phyloP scores from a whole-genome alignment of 2,888 invertebrate species.

The Acanthacorydalis orientalis region DNA sequence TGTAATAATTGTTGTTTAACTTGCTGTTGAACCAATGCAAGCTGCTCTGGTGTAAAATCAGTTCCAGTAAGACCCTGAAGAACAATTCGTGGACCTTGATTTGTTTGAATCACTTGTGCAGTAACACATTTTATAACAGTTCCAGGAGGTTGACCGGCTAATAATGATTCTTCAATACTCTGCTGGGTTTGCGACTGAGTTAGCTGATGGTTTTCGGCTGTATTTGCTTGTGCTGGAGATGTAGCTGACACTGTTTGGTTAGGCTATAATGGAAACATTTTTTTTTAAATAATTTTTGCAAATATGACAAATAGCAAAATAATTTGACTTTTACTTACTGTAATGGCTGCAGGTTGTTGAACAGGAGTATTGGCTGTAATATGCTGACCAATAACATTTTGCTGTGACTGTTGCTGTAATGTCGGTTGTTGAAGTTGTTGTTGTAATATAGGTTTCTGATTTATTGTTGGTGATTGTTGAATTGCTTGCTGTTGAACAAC shows the following conservation, averaged over 20 bases:
- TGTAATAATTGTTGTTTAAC: conserved; percentile 76
- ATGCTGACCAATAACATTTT: not conserved
- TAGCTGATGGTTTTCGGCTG: conserved; percentile 10
- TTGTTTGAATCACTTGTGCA: conserved; percentile 72
- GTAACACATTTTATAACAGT: conserved; percentile 77
- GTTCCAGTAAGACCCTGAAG: conserved; percentile 71
- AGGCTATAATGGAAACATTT: too few relatives aligned
- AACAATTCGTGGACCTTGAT: conserved; percentile 71
- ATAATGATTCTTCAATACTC: conserved; percentile 48
- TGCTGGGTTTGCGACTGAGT: conserved; percentile 10
- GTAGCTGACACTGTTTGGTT: conserved; percentile 14
- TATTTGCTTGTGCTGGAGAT: conserved; percentile 11
- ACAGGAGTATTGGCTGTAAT: conserved; percentile 9
- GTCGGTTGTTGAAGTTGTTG: conserved; percentile 13
- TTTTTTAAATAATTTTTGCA: too few relatives aligned
- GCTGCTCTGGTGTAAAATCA: conserved; percentile 65
- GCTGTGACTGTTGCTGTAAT: conserved; percentile 11
- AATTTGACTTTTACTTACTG: conserved; percentile 8
- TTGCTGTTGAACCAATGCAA: conserved; percentile 71
- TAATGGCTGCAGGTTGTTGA: conserved; percentile 9
- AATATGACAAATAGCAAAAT: too few relatives aligned
- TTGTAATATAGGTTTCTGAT: not conserved
- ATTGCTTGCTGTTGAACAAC: conserved; percentile 11
- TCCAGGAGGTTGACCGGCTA: conserved; percentile 68
- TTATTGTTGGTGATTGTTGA: conserved; percentile 12